These are phyloP conservation scores for Pomacea maculata DNA, from an alignment of 1,140 invertebrate species.

Conservation along the genomic window DNA sequence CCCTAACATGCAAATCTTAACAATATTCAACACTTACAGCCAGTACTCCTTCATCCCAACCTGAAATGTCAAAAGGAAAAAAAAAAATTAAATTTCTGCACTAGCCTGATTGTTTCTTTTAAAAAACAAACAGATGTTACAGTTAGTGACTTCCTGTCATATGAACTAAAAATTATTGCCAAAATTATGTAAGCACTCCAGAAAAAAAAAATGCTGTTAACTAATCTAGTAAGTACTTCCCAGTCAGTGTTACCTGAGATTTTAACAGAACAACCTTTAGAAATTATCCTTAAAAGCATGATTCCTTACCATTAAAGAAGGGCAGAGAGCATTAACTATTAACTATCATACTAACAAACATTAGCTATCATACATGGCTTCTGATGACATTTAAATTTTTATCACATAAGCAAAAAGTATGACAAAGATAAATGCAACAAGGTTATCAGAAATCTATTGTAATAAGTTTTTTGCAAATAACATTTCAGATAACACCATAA, in stretches of 20 bases:
- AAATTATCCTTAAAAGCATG: neutral
- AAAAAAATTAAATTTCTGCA: neutral
- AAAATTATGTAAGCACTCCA: neutral
- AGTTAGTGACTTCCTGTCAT: neutral
- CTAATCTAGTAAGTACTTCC: too few relatives aligned
- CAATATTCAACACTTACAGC: conserved; percentile 24
- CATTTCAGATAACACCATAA: neutral
- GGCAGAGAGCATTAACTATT: too few relatives aligned
- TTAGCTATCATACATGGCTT: too few relatives aligned
- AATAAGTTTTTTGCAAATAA: neutral
- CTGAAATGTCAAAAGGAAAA: conserved; percentile 34
- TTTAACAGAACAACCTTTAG: neutral
- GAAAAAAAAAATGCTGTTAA: too few relatives aligned
- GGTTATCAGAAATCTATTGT: neutral
- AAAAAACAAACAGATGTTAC: neutral
- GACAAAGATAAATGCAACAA: neutral
- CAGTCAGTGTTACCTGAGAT: neutral
- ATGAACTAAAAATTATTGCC: neutral
- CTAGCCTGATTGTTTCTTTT: neutral
- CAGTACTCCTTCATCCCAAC: conserved; percentile 44
- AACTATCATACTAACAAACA: too few relatives aligned
- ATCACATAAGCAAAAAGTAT: neutral
- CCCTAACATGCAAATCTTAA: neutral
- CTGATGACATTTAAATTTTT: neutral
- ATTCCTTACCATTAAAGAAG: neutral